Percentiles rank a stretch among this genome's conserved stretches.
Evolutionary conservation across 35 echinoderm and acorn worm genomes (phyloP).

Genomic region (Holothuria glaberrima): DNA sequence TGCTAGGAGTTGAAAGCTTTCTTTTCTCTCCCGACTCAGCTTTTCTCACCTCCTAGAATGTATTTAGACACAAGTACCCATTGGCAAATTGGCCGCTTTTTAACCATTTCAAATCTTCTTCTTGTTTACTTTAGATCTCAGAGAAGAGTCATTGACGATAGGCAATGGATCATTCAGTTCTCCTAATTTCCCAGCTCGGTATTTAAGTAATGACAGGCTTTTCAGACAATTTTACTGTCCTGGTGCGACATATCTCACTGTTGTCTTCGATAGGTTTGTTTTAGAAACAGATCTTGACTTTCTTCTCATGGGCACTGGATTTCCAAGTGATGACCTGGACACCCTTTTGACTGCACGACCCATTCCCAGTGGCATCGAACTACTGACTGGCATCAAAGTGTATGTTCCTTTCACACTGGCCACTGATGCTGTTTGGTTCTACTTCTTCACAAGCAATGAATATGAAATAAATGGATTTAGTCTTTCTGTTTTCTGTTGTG

Average conservation of each 20-base stretch:
- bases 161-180: background rate
- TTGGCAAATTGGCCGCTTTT: too few relatives aligned
- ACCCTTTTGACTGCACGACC: background rate
- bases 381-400: background rate
- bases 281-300: background rate
- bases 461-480: background rate
- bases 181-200: background rate
- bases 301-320: constrained; percentile 5
- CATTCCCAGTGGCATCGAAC: background rate
- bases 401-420: background rate
- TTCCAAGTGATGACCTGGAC: background rate
- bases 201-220: background rate
- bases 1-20: too few relatives aligned
- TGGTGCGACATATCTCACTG: background rate
- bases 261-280: background rate
- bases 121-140: too few relatives aligned
- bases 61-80: too few relatives aligned
- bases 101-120: too few relatives aligned
- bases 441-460: background rate
- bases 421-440: constrained; percentile 21
- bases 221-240: constrained; percentile 20
- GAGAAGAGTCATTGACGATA: too few relatives aligned
- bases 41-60: too few relatives aligned
- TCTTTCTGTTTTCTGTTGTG: background rate
- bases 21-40: too few relatives aligned